phyloP scores from a whole-genome alignment of 2,113 vertebrate genomes.

The Tretioscincus oriximinensis region DNA sequence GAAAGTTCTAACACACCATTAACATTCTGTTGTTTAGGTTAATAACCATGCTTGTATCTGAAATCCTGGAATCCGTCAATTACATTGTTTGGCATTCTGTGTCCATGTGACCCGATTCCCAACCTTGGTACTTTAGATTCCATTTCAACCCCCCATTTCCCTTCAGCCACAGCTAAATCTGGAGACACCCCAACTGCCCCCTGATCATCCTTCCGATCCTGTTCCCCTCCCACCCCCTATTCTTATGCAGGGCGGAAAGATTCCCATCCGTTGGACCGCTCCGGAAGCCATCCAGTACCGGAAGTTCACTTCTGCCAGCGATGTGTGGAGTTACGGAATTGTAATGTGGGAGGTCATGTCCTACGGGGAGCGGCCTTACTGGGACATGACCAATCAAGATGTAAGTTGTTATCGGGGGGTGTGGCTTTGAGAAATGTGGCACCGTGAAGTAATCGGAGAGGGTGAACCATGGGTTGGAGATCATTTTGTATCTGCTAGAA shows the following conservation, averaged over 20 bases:
- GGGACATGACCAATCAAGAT: constrained; percentile 86
- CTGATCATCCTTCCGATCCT: not conserved
- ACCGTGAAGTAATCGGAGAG: too few relatives aligned
- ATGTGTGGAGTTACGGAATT: constrained; percentile 81
- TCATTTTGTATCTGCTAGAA: too few relatives aligned
- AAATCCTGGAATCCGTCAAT: too few relatives aligned
- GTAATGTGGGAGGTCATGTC: constrained; percentile 87
- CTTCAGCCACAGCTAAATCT: not conserved
- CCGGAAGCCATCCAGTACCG: constrained; percentile 81
- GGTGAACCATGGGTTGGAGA: too few relatives aligned
- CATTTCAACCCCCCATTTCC: not conserved
- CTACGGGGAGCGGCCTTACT: constrained; percentile 81
- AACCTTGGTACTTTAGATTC: too few relatives aligned
- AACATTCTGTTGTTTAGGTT: not conserved
- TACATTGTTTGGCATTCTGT: too few relatives aligned
- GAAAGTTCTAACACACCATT: too few relatives aligned
- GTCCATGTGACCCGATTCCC: too few relatives aligned
- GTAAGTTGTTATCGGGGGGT: constrained; percentile 64
- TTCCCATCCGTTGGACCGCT: constrained; percentile 81
- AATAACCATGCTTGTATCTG: not conserved
- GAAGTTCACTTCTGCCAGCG: constrained; percentile 81
- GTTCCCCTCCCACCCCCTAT: not conserved
- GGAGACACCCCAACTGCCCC: rapidly evolving
- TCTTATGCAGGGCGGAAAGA: constrained; percentile 76
- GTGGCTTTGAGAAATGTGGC: not conserved